phyloP scores from a whole-genome alignment of 1,140 invertebrate species.

The Linepithema humile region DNA sequence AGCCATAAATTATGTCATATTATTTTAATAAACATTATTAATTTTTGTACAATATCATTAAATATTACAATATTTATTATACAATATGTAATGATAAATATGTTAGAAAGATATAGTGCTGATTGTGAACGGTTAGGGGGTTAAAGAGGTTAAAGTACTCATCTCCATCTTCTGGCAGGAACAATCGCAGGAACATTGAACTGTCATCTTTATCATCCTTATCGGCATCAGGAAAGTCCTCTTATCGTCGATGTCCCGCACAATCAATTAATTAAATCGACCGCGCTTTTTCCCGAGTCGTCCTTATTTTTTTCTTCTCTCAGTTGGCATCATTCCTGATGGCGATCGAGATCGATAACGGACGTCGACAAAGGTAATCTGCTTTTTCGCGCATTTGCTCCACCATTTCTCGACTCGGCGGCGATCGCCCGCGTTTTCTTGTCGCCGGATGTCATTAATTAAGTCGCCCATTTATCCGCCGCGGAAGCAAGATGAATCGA shows the following conservation, averaged over 20 bases:
- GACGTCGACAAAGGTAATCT: conserved; percentile 30
- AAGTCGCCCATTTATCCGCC: conserved; percentile 42
- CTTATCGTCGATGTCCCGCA: conserved; percentile 14
- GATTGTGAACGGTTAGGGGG: not conserved
- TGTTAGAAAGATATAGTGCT: not conserved
- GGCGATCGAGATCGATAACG: conserved; percentile 53
- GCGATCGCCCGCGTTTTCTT: conserved; percentile 28
- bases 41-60: not conserved
- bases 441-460: conserved; percentile 52
- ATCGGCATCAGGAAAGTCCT: not conserved
- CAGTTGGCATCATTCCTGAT: conserved; percentile 44
- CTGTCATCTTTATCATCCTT: conserved; percentile 25
- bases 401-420: conserved; percentile 16
- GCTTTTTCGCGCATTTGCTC: conserved; percentile 36
- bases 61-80: too few species aligned
- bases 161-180: conserved; percentile 23
- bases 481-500: conserved; percentile 35
- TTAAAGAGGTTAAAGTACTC: conserved; percentile 13
- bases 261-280: conserved; percentile 53
- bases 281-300: conserved; percentile 5
- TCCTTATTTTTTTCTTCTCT: not conserved
- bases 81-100: not conserved
- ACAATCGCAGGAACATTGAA: conserved; percentile 9
- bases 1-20: not conserved
- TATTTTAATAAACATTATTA: not conserved